These are phyloP conservation scores for Tricholaema leucomelas DNA, from an alignment of 2,113 vertebrate genomes.

Conservation along the genomic window DNA sequence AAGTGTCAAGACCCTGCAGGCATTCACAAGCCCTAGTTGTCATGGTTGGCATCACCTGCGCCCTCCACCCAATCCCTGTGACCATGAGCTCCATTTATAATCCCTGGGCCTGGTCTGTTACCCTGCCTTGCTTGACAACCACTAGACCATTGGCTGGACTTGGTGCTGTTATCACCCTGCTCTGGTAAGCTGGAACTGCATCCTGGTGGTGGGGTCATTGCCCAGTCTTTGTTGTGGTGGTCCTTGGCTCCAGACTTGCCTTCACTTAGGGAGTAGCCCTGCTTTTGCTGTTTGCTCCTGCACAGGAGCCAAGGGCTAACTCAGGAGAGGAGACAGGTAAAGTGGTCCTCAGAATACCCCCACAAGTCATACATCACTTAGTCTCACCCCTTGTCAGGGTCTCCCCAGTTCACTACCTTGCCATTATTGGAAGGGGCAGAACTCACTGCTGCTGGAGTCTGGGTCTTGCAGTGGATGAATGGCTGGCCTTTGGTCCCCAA, in stretches of 20 bases:
- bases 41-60: constrained; percentile 13
- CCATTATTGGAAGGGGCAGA: constrained; percentile 69
- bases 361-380: not conserved
- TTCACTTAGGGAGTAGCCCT: not conserved
- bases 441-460: constrained; percentile 81
- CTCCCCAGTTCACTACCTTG: constrained; percentile 58
- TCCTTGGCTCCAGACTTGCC: not conserved
- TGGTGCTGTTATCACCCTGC: not conserved
- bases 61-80: constrained; percentile 18
- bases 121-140: not conserved
- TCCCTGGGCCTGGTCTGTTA: not conserved
- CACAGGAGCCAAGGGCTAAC: not conserved
- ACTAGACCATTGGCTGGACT: not conserved
- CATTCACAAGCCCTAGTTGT: not conserved
- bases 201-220: not conserved
- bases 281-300: not conserved
- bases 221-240: not conserved
- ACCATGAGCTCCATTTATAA: not conserved
- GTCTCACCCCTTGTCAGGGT: not conserved
- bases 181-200: not conserved
- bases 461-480: constrained; percentile 70
- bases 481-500: constrained; percentile 70
- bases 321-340: not conserved
- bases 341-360: not conserved
- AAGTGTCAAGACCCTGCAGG: not conserved